Conservation (phyloP, 2,888 invertebrate genomes). For the Theodoxus fluviatilis region DNA sequence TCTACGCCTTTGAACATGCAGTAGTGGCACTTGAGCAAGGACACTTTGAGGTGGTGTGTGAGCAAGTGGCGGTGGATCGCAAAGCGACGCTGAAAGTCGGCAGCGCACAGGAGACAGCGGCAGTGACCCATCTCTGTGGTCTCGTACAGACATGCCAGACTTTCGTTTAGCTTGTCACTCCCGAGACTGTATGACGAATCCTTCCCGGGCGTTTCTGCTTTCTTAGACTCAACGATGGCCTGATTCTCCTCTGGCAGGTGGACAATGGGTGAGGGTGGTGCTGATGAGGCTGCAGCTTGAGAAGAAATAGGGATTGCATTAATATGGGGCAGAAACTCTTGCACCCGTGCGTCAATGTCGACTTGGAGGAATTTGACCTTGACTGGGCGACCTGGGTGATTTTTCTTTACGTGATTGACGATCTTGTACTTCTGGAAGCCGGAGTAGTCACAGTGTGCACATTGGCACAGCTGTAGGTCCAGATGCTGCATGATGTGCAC, state of each 20-base stretch:
- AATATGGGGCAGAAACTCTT: slow-evolving; percentile 32
- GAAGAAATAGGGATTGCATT: slow-evolving; percentile 23
- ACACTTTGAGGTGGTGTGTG: slow-evolving; percentile 34
- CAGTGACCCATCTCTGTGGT: slow-evolving; percentile 26
- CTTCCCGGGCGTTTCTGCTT: no score
- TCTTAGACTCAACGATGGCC: no score
- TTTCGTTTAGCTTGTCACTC: slow-evolving; percentile 35
- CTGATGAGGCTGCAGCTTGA: no score
- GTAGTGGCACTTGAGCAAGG: slow-evolving; percentile 34
- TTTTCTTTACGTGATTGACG: slow-evolving; percentile 36
- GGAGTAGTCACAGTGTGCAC: slow-evolving; percentile 46
- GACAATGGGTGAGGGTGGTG: no score
- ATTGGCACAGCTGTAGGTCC: slow-evolving; percentile 50
- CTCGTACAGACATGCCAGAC: slow-evolving; percentile 34
- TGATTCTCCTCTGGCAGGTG: no score
- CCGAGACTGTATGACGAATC: no score
- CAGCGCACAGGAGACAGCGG: slow-evolving; percentile 33
- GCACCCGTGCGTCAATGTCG: slow-evolving; percentile 34
- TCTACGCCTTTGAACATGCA: slow-evolving; percentile 38
- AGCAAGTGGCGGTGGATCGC: slow-evolving; percentile 38
- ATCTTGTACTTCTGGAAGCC: slow-evolving; percentile 41
- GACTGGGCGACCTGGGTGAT: slow-evolving; percentile 33
- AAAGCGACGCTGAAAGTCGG: slow-evolving; percentile 37
- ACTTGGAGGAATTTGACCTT: slow-evolving; percentile 35
- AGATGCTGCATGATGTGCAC: slow-evolving; percentile 53